Evolutionary conservation across 2,113 vertebrate species (phyloP).

Genomic region (Elephas maximus): DNA sequence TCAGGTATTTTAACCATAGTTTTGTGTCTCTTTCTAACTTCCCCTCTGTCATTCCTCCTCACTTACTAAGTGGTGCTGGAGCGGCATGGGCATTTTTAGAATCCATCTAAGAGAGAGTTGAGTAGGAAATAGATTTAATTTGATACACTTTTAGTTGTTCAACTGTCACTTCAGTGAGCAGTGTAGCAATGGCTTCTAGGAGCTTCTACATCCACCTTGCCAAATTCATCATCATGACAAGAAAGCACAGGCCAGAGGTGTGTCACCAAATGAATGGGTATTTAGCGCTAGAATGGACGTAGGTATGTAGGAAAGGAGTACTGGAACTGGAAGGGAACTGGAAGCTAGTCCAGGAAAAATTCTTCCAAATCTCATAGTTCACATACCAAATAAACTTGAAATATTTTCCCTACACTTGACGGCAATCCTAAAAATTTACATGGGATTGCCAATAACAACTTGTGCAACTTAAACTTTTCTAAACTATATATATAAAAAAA

Average conservation of each 20-base stretch:
- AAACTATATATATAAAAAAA: background rate
- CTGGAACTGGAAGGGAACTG: background rate
- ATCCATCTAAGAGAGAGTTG: background rate
- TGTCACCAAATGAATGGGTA: background rate
- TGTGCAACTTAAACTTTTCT: background rate
- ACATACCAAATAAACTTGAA: background rate
- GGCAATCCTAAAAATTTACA: background rate
- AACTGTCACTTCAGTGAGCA: background rate
- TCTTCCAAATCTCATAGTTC: conserved; percentile 8
- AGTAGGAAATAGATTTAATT: background rate
- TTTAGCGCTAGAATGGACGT: background rate
- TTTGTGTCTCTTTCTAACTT: background rate
- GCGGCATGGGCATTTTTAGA: background rate
- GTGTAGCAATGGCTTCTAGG: background rate
- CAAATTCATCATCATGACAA: background rate
- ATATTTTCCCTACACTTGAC: background rate
- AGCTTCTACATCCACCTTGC: accelerated
- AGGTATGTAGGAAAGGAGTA: background rate
- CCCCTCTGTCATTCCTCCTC: background rate
- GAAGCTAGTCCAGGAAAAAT: background rate
- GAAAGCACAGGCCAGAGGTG: background rate
- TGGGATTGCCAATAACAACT: background rate
- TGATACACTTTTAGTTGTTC: background rate
- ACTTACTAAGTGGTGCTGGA: background rate
- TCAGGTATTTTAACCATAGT: background rate